Evolutionary conservation across 2,113 vertebrate genomes (phyloP).

Genomic region (Otocyon megalotis): DNA sequence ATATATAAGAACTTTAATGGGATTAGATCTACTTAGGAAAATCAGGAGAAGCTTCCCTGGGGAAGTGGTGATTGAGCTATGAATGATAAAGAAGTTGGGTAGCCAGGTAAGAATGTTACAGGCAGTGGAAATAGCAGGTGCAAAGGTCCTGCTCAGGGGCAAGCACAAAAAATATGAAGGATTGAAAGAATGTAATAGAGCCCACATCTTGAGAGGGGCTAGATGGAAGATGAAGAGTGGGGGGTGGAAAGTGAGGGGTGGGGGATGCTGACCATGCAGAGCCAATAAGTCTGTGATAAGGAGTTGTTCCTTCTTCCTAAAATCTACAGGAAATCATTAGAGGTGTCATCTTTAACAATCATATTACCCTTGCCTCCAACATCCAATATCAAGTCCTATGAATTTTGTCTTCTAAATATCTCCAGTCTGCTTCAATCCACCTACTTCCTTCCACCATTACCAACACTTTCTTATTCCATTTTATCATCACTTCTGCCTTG

Average conservation of each 20-base stretch:
- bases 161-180: neutral
- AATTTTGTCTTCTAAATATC: slow-evolving; percentile 4
- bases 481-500: neutral
- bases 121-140: neutral
- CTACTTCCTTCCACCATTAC: neutral
- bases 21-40: slow-evolving; percentile 19
- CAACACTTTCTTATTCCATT: neutral
- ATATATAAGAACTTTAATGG: neutral
- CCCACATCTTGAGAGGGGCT: neutral
- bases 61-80: neutral
- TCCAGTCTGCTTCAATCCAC: neutral
- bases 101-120: neutral
- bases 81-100: neutral
- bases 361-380: neutral
- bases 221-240: neutral
- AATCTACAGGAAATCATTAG: neutral
- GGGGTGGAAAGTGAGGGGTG: neutral
- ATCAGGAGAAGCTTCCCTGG: neutral
- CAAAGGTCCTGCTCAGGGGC: neutral
- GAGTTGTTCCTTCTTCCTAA: neutral
- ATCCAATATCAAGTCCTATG: neutral
- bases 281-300: neutral
- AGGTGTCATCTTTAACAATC: neutral
- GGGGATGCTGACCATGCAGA: neutral
- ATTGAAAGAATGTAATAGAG: neutral